Evolutionary conservation across 2,113 vertebrate genomes (phyloP), one percentile per base, ranked within the genome.

Genomic region (Hepsetus odoe): DNA sequence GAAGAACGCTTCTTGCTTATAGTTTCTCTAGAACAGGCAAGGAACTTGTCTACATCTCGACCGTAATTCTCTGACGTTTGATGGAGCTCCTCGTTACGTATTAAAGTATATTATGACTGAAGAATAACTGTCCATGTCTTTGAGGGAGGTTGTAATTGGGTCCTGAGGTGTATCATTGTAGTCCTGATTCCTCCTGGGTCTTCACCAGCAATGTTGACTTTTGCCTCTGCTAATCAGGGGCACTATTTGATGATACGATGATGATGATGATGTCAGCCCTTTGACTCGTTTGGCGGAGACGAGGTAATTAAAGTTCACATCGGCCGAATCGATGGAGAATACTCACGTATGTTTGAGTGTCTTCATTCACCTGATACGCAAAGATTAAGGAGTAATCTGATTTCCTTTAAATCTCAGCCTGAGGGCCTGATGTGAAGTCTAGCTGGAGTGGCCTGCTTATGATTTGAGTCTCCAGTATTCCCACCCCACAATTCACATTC

Each of bases 401-500:
- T 74, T 62, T 24, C 13, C 40, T 74, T 44, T 30, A 26, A 46
- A 13, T 2, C 56, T 22, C 24, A 3, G 72, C 72, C 71, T 9
- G 38, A 61, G 71, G 59, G 16, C 14, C 0, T 16, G 13, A 24
- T 12, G 26, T 28, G 32, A 38, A 20, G 42, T n/a, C 73, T 62
- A 13, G 66, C 66, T 77, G 22, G 67, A 76, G 67, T 58, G 64
- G 26, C 38, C 38, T 24, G 14, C n/a, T 44, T 42, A 46, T 68
- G 64, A 68, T 75, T 65, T 58, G 51, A 42, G 65, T 18, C 65
- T 32, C 59, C 59, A 24, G 35, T 73, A 18, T 26, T 66, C 33
- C 38, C 62, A 14, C 49, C 46, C 26, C 49, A 4, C 9, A 4
- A 4, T 9, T 9, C 46, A 16, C 42, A 7, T 10, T 66, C 51